These are phyloP conservation scores for Alauda arvensis DNA, from an alignment of 2,797 vertebrate species.

Conservation along the genomic window DNA sequence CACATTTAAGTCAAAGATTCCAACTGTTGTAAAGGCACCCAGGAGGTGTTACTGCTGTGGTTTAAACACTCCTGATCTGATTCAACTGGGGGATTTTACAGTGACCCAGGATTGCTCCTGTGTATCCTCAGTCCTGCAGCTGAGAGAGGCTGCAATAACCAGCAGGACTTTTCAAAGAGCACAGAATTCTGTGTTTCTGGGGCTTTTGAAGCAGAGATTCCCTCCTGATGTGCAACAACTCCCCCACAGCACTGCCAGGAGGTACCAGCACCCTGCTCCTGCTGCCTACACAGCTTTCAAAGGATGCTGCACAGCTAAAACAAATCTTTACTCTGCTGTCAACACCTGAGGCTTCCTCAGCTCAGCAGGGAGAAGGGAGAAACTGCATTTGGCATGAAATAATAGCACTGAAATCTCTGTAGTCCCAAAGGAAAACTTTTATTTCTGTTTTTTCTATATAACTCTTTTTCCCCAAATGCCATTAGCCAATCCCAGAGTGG, in stretches of 20 bases:
- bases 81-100: not conserved
- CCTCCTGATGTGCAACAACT: not conserved
- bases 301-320: not conserved
- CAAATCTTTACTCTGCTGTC: not conserved
- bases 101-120: not conserved
- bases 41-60: rapidly evolving
- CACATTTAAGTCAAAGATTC: not conserved
- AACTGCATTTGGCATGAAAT: not conserved
- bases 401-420: not conserved
- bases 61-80: not conserved
- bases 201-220: not conserved
- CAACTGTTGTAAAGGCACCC: not conserved
- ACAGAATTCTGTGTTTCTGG: not conserved
- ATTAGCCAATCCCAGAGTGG: not conserved
- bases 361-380: not conserved
- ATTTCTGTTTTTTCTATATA: not conserved
- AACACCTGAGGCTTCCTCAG: not conserved
- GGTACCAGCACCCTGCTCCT: not conserved
- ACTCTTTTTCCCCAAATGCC: not conserved
- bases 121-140: not conserved
- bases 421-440: not conserved
- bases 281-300: not conserved
- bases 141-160: not conserved
- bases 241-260: not conserved
- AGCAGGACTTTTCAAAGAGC: not conserved